Conservation (phyloP, 1,140 invertebrate species). For the Drosophila parvula region DNA sequence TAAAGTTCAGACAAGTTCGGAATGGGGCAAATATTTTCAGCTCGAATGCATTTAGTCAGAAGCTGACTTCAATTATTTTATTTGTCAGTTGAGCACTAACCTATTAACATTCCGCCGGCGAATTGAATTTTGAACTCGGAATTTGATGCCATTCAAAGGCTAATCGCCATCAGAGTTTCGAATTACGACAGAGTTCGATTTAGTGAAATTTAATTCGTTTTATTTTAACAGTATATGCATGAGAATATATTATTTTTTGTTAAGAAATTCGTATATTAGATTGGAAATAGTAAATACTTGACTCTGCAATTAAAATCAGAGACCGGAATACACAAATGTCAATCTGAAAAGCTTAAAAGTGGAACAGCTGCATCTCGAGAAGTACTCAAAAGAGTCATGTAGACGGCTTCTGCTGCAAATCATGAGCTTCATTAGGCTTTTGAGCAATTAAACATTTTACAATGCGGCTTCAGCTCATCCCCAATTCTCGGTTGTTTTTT, state of each 20-base stretch:
- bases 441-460: conserved; percentile 67
- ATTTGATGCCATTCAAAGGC: conserved; percentile 14
- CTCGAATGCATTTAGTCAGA: conserved; percentile 59
- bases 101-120: conserved; percentile 48
- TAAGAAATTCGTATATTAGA: too few species aligned
- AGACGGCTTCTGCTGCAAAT: conserved; percentile 52
- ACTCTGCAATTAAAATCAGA: conserved; percentile 3
- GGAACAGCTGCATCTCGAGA: conserved; percentile 25
- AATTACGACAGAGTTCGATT: background rate
- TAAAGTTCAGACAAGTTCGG: conserved; percentile 49
- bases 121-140: conserved; percentile 13
- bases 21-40: conserved; percentile 64
- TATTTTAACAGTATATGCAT: background rate
- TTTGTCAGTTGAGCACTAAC: conserved; percentile 56
- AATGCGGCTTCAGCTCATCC: conserved; percentile 34
- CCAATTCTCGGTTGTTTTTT: conserved; percentile 34
- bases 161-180: conserved; percentile 6
- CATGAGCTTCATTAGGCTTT: conserved; percentile 68
- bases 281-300: too few species aligned
- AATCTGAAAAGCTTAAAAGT: conserved; percentile 22
- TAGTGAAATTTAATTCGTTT: conserved; percentile 2
- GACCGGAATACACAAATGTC: conserved; percentile 8
- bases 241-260: too few species aligned
- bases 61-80: conserved; percentile 56
- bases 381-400: conserved; percentile 1